phyloP scores from a whole-genome alignment of 2,888 invertebrate genomes.

The Amblyjoppa fuscipennis region DNA sequence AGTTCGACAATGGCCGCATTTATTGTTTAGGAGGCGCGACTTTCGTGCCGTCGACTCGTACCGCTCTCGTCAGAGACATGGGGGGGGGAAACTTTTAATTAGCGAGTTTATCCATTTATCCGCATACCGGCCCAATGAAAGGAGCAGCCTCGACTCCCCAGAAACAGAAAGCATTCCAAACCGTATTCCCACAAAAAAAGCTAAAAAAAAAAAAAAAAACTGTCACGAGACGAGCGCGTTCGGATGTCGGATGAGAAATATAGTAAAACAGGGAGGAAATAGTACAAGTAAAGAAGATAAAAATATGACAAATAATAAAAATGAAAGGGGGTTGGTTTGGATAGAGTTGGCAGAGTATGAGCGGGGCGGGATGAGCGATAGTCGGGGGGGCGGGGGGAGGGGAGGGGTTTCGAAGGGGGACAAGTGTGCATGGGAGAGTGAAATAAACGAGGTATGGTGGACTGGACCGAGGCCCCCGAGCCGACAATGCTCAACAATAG shows the following conservation, averaged over 20 bases:
- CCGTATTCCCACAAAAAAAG: conserved; percentile 24
- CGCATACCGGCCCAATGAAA: conserved; percentile 73
- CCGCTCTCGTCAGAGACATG: conserved; percentile 29
- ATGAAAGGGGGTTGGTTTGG: conserved; percentile 60
- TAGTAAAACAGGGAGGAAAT: conserved; percentile 62
- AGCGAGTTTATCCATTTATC: conserved; percentile 81
- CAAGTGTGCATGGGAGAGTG: conserved; percentile 71
- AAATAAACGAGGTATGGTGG: conserved; percentile 82
- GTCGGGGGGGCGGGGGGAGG: conserved; percentile 21
- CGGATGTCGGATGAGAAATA: conserved; percentile 65
- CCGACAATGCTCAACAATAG: conserved; percentile 82
- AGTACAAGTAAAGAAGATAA: conserved; percentile 52
- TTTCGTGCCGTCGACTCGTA: conserved; percentile 14
- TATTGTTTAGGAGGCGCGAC: not conserved
- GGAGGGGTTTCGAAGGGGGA: conserved; percentile 63
- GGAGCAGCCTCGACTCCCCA: conserved; percentile 68
- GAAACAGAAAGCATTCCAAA: conserved; percentile 35
- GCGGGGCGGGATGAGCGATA: no score
- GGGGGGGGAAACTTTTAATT: conserved; percentile 80
- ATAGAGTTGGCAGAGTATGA: conserved; percentile 30
- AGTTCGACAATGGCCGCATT: not conserved
- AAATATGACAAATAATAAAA: conserved; percentile 66
- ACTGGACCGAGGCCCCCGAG: conserved; percentile 80
- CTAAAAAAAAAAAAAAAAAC: conserved; percentile 39
- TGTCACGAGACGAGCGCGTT: conserved; percentile 51